Evolutionary conservation across 2,888 invertebrate species (phyloP).

Genomic region (Lithodes maja): DNA sequence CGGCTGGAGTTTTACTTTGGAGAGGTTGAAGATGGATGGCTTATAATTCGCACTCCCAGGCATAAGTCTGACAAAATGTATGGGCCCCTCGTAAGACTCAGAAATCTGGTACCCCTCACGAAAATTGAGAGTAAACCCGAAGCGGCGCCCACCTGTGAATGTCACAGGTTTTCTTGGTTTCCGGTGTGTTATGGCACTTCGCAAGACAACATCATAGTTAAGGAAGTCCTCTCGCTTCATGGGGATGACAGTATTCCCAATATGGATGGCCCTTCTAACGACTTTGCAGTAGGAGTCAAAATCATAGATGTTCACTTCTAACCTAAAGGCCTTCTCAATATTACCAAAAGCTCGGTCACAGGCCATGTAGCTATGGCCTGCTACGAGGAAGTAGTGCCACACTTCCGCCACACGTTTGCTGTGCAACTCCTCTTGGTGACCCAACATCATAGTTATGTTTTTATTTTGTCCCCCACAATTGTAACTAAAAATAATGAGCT

Average conservation of each 20-base stretch:
- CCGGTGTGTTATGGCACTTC: slow-evolving; percentile 11
- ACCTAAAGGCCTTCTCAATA: slow-evolving; percentile 21
- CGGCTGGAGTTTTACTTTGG: neutral
- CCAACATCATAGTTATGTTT: slow-evolving; percentile 8
- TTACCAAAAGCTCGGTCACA: slow-evolving; percentile 18
- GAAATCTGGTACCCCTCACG: slow-evolving; percentile 12
- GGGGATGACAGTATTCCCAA: neutral
- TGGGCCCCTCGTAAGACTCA: slow-evolving; percentile 1
- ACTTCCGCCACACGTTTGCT: neutral
- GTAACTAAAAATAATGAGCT: neutral
- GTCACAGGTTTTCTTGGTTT: neutral
- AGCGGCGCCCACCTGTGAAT: neutral
- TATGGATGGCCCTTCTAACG: slow-evolving; percentile 4
- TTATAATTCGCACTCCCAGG: slow-evolving; percentile 11
- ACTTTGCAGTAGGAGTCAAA: slow-evolving; percentile 6
- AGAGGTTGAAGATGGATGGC: neutral
- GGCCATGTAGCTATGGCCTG: neutral
- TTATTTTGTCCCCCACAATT: neutral
- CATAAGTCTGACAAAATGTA: slow-evolving; percentile 8
- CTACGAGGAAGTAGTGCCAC: slow-evolving; percentile 11
- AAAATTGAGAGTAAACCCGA: slow-evolving; percentile 4
- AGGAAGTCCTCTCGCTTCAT: slow-evolving; percentile 1
- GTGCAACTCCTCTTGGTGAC: slow-evolving; percentile 1
- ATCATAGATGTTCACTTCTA: slow-evolving; percentile 1
- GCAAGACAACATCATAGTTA: slow-evolving; percentile 7